Percentiles rank a stretch among this genome's conserved stretches.
Conservation (phyloP, 2,113 vertebrate species). For the Anas platyrhynchos region DNA sequence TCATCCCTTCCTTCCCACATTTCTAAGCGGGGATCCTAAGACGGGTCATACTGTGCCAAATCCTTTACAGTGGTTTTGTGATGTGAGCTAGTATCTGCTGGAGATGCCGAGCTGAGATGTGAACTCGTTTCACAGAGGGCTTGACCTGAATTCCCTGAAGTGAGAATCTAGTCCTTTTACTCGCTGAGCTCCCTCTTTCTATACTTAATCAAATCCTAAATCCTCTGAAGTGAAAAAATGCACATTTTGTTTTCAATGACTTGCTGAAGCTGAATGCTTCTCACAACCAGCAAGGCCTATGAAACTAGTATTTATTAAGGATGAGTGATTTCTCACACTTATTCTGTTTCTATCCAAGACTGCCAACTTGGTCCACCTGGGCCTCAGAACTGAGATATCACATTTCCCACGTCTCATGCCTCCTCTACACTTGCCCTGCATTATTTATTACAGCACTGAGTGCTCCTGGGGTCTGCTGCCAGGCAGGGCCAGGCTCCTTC, state of each 20-base stretch:
- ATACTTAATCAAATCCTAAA: conserved; percentile 81
- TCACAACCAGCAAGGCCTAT: conserved; percentile 68
- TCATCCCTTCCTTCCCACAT: not conserved
- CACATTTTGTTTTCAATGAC: conserved; percentile 79
- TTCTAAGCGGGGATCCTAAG: conserved; percentile 37
- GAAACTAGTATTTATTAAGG: conserved; percentile 72
- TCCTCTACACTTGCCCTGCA: conserved; percentile 66
- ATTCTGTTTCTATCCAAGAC: conserved; percentile 75
- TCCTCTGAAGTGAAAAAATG: conserved; percentile 84
- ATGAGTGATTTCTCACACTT: conserved; percentile 85
- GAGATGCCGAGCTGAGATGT: conserved; percentile 69
- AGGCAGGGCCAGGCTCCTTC: conserved; percentile 48
- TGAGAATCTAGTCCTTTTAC: conserved; percentile 71
- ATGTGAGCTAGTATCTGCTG: conserved; percentile 73
- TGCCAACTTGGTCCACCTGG: conserved; percentile 75
- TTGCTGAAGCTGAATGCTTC: conserved; percentile 76
- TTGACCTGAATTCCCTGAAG: conserved; percentile 81
- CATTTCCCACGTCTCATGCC: conserved; percentile 75
- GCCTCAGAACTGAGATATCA: conserved; percentile 78
- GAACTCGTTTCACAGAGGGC: conserved; percentile 72
- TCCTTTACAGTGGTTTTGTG: conserved; percentile 75
- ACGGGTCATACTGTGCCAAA: conserved; percentile 62
- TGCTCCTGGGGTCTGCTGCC: conserved; percentile 45
- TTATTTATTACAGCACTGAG: conserved; percentile 75
- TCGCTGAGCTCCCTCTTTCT: conserved; percentile 71